Percentiles rank a stretch among this genome's conserved stretches.
These are phyloP conservation scores for Melanotaenia maccullochi DNA, from an alignment of 2,797 vertebrate species.

Conservation along the genomic window DNA sequence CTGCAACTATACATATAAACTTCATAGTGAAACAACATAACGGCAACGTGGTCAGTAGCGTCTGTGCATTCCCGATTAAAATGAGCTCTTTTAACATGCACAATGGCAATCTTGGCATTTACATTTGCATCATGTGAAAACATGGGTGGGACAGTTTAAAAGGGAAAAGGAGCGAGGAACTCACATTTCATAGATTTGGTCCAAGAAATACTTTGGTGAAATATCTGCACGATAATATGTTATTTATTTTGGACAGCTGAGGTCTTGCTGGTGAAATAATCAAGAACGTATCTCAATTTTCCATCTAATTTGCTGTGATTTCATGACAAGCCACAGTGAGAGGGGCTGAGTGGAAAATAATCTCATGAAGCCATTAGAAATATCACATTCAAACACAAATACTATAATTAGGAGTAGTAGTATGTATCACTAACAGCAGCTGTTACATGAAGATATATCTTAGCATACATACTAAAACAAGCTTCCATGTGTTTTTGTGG, in stretches of 20 bases:
- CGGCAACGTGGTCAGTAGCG: slow-evolving; percentile 19
- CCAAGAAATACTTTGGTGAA: slow-evolving; percentile 68
- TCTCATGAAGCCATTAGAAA: slow-evolving; percentile 69
- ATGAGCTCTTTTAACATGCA: slow-evolving; percentile 38
- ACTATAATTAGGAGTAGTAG: slow-evolving; percentile 68
- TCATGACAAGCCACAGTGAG: slow-evolving; percentile 57
- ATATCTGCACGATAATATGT: slow-evolving; percentile 66
- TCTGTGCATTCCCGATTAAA: slow-evolving; percentile 20
- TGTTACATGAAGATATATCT: slow-evolving; percentile 42
- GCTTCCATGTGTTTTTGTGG: slow-evolving; percentile 43
- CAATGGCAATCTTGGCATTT: slow-evolving; percentile 29
- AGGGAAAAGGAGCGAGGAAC: slow-evolving; percentile 50
- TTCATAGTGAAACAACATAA: slow-evolving; percentile 33
- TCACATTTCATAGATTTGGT: slow-evolving; percentile 53
- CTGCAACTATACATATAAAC: slow-evolving; percentile 48
- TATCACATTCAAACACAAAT: slow-evolving; percentile 67
- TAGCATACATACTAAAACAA: slow-evolving; percentile 38
- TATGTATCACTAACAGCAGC: slow-evolving; percentile 63
- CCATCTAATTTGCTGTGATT: slow-evolving; percentile 65
- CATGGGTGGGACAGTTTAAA: slow-evolving; percentile 46
- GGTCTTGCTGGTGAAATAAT: slow-evolving; percentile 70
- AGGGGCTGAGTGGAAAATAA: slow-evolving; percentile 49
- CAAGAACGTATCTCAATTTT: slow-evolving; percentile 73
- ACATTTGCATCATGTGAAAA: slow-evolving; percentile 51
- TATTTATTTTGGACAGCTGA: slow-evolving; percentile 68